These are phyloP conservation scores for Syrmaticus mikado DNA, from an alignment of 2,113 vertebrate genomes.

Conservation along the genomic window DNA sequence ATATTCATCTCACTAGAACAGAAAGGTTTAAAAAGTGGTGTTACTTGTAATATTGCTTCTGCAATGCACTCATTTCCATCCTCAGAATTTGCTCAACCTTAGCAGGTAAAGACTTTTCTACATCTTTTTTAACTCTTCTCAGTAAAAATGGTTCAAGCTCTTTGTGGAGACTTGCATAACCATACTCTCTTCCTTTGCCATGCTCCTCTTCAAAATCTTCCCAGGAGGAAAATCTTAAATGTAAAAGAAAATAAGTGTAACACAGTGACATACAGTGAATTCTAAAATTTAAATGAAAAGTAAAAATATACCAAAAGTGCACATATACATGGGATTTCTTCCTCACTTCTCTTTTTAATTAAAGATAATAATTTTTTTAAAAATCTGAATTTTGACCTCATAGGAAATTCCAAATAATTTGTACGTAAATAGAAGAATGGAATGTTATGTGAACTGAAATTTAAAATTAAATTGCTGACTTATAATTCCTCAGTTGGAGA, in stretches of 20 bases:
- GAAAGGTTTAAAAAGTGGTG: neutral
- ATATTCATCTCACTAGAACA: neutral
- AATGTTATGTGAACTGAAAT: neutral
- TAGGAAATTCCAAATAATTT: neutral
- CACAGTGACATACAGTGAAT: neutral
- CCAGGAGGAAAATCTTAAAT: constrained; percentile 94
- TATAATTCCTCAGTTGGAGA: neutral
- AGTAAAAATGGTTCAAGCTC: constrained; percentile 97
- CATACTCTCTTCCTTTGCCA: constrained; percentile 94
- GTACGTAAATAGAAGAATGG: neutral
- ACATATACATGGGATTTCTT: neutral
- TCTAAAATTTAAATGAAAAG: neutral
- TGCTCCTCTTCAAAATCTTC: constrained; percentile 98
- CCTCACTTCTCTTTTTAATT: neutral
- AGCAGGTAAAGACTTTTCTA: constrained; percentile 97
- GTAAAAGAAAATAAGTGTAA: neutral
- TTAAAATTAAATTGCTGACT: neutral
- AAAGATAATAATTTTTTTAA: neutral
- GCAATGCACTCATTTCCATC: constrained; percentile 98
- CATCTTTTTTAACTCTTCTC: constrained; percentile 97
- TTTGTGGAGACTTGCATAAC: constrained; percentile 97
- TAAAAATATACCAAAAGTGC: neutral
- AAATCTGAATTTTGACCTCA: neutral
- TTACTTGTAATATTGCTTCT: constrained; percentile 98
- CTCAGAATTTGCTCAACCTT: constrained; percentile 98